Conservation (phyloP, 1,140 invertebrate genomes). For the Nasonia giraulti region DNA sequence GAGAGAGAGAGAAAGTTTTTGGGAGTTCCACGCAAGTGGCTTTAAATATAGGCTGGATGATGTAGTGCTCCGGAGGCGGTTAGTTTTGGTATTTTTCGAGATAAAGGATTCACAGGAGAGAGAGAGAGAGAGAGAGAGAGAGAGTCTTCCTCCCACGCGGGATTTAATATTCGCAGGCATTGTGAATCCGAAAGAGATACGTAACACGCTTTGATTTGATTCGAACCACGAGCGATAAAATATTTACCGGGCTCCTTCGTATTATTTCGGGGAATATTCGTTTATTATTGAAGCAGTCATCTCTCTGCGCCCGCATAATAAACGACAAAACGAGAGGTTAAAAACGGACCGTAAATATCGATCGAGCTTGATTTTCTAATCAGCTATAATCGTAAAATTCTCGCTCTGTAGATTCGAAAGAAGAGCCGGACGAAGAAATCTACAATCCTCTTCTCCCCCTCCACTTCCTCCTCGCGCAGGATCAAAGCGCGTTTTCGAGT, state of each 20-base stretch:
- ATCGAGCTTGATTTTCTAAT: not conserved
- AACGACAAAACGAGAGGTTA: no score
- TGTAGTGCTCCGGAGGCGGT: not conserved
- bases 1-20: not conserved
- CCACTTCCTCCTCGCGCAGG: not conserved
- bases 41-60: not conserved
- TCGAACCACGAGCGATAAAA: not conserved
- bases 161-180: not conserved
- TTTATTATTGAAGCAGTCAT: no score
- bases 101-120: no score
- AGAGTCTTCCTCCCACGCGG: not conserved
- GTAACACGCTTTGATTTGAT: not conserved
- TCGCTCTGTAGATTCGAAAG: no score
- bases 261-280: no score
- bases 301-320: no score
- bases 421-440: not conserved
- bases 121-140: no score
- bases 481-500: conserved; percentile 6
- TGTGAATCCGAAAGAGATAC: not conserved
- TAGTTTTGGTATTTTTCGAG: not conserved
- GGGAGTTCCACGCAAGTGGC: not conserved
- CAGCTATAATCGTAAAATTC: no score
- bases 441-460: not conserved
- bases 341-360: not conserved
- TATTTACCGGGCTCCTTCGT: no score